Base-by-base conservation (phyloP, 2,888 invertebrate genomes). In the Aelia acuminata region DNA sequence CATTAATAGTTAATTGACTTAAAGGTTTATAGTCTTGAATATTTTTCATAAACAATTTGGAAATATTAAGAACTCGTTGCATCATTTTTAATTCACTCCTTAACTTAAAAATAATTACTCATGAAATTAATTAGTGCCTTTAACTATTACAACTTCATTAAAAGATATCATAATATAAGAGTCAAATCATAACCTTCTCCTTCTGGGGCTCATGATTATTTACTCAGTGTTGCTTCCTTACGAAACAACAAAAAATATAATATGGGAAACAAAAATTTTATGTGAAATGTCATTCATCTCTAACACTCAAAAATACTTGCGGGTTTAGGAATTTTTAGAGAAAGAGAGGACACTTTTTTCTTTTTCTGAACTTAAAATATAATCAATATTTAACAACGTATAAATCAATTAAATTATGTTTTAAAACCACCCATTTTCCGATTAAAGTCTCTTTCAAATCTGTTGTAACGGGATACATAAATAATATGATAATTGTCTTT, bases 191-290 rank as follows among this genome's bases (percentile, higher is more conserved):
- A 80, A 80, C 80, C 80, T 80, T 11, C 43, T 43, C 20, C 80
- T n/a, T 13, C 3, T 2, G 11, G 13, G n/a, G 31, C 5, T 22
- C 43, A 47, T 13, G 43, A 47, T 80, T 80, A 47, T 47, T 43
- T n/a, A 22, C n/a, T 22, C 80, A 80, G 80, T 43, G 80, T 80
- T 80, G 80, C n/a, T 22, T 43, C n/a, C 80, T n/a, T 8, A 43
- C 13, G 39, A 10, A 43, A 43, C 26, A 26, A 4, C 26, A 31
- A 11, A 57, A 0, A 15, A 13, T n/a, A n/a, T n/a, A n/a, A n/a
- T n/a, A n/a, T n/a, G n/a, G n/a, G n/a, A n/a, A 57, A 57, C 26
- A 57, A 26, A 13, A 57, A 5, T 35, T 70, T 70, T 0, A 35
- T 35, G 18, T 35, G 13, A 35, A 35, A 31, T 0, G 3, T 18